Base-by-base conservation (phyloP, 2,797 vertebrate genomes). In the Typhlichthys eigenmanni region DNA sequence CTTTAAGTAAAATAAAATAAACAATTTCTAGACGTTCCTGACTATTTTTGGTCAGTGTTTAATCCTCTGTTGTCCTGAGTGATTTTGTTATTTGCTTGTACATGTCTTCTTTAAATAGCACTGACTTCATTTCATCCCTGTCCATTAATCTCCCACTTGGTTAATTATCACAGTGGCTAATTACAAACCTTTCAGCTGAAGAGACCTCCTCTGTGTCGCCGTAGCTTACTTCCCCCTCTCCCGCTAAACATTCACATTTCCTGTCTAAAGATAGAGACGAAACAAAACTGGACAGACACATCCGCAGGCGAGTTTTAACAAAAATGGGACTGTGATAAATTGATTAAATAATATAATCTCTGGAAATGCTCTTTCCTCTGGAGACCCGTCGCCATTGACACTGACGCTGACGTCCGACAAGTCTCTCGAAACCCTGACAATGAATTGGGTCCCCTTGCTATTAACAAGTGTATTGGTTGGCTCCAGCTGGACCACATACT, bases 161-260 rank as follows among this genome's bases (percentile, higher is more conserved):
- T 84, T 89, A 80, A 88, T 89, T 87, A 87, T 83, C 85, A 80
- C 81, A 76, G 83, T 83, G 70, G 75, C 73, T 84, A 86, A 89
- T 89, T 85, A 81, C 85, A 82, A 83, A 81, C 72, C 75, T 83
- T 71, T 84, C 68, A 66, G 24, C 64, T 68, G 62, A 74, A 76
- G 77, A 66, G 70, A 75, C 60, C 74, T 76, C 75, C 59, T 74
- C 69, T 66, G 65, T 58, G 32, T 4, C 16, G 34, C 34, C 6
- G 24, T 24, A 24, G 67, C 43, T 50, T 64, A 50, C 60, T 71
- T 70, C 14, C 43, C 46, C 13, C 13, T 52, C 13, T 71, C 32
- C 52, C 47, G 29, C 5, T 38, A 55, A 14, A 55, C 50, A 24
- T 29, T 24, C 58, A 9, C 52, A 19, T 60, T 56, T 10, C 29